Evolutionary conservation across 1,140 invertebrate species (phyloP).

Genomic region (Pissodes strobi): DNA sequence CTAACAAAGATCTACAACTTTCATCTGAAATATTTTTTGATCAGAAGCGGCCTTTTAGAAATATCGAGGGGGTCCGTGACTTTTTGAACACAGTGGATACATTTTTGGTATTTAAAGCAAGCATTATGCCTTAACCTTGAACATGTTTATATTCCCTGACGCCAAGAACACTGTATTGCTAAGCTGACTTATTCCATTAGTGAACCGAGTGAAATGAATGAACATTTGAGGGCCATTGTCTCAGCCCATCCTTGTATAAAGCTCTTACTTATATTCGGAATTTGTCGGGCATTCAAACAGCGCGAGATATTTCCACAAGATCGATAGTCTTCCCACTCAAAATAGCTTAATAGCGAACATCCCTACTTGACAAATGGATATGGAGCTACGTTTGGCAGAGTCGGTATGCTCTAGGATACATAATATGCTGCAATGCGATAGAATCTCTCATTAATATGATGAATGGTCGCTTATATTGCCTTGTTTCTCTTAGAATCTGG

Average conservation of each 20-base stretch:
- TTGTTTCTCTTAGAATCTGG: conserved; percentile 1
- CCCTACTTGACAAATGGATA: conserved; percentile 35
- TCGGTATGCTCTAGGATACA: conserved; percentile 33
- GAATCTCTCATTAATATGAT: conserved; percentile 38
- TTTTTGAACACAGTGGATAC: no score
- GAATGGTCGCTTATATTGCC: conserved; percentile 22
- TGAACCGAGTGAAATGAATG: no score
- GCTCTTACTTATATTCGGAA: conserved; percentile 17
- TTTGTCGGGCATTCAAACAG: conserved; percentile 24
- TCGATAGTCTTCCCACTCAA: conserved; percentile 34
- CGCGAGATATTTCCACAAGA: conserved; percentile 30
- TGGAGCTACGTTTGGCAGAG: conserved; percentile 31
- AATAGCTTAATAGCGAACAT: conserved; percentile 35
- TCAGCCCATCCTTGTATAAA: neutral
- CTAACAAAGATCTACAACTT: no score
- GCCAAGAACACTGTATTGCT: no score
- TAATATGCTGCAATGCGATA: conserved; percentile 38
- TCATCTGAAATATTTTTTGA: no score
- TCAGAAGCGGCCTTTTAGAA: no score
- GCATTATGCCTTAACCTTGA: no score
- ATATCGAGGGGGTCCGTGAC: no score
- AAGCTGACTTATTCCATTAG: no score
- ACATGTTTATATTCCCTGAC: no score
- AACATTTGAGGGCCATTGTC: neutral
- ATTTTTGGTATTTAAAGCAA: no score